Evolutionary conservation across 1,140 invertebrate genomes (phyloP), one percentile per base, ranked within the genome.

Genomic region (Musca vetustissima): DNA sequence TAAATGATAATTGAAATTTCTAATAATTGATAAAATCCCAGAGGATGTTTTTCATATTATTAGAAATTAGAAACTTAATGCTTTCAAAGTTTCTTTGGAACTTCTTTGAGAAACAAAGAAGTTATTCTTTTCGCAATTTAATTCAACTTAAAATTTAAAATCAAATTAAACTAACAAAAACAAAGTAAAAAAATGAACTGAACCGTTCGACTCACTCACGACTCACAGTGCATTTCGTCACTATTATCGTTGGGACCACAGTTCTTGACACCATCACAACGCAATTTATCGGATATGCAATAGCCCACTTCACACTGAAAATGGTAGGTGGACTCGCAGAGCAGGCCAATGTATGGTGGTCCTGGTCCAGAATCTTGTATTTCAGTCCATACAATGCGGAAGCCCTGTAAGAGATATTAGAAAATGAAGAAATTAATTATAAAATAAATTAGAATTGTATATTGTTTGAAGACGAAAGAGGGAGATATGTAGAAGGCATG

Each of bases 321-420:
- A 70, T 82, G 79, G 69, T 80, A 83, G 13, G 80, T 78, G 68
- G 81, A 80, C 73, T 83, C 81, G 71, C 81, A 83, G 43, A 80
- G 76, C 66, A 80, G 70, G 8, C 76, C 76, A 69, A 82, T 79
- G 50, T 77, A 77, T 69, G 80, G 78, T 59, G 80, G 77, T 66
- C 80, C 81, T 67, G 79, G 77, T 14, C 77, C 78, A 11, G 86
- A 85, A 53, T 84, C 86, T 70, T 86, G 85, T 70, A 93, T 89
- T 85, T 96, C 94, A 19, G 94, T 96, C 94, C 94, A 96, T 55
- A 94, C 88, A 24, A 92, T 92, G 73, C 90, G 89, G 84, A 96
- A 97, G 64, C 95, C 94, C 76, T 89, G 85, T 68, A 82, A 68
- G 21, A 66, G n/a, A n/a, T n/a, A n/a, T n/a, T n/a, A n/a, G n/a